Percentiles rank a stretch among this genome's conserved stretches.
phyloP scores from a whole-genome alignment of 2,113 vertebrate species.

The Hirundichthys speculiger region DNA sequence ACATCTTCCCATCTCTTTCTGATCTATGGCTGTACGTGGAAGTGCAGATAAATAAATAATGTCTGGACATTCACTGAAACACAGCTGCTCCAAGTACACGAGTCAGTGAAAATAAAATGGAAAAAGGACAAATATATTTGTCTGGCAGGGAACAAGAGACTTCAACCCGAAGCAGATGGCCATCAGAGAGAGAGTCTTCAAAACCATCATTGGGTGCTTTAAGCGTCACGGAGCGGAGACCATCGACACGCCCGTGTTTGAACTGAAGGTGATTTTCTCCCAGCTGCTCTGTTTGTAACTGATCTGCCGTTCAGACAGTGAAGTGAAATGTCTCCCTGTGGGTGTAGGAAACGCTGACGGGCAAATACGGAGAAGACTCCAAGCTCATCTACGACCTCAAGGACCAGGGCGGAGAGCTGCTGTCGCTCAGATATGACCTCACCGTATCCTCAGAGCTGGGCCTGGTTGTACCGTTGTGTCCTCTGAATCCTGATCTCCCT shows the following conservation, averaged over 20 bases:
- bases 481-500: no score
- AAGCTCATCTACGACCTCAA: constrained; percentile 98
- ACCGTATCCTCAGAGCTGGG: constrained; percentile 95
- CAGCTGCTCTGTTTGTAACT: neutral
- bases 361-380: constrained; percentile 97
- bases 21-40: no score
- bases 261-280: constrained; percentile 86
- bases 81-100: no score
- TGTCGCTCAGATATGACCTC: constrained; percentile 95
- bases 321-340: neutral
- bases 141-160: constrained; percentile 89
- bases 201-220: constrained; percentile 87
- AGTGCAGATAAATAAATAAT: no score
- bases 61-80: no score
- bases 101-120: no score
- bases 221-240: constrained; percentile 96
- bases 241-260: constrained; percentile 97
- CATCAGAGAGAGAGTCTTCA: constrained; percentile 94
- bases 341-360: constrained; percentile 91
- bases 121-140: neutral
- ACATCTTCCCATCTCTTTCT: no score
- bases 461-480: no score
- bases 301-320: no score
- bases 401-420: constrained; percentile 95
- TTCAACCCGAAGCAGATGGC: constrained; percentile 97